Evolutionary conservation across 2,113 vertebrate species (phyloP).

Genomic region (Stictonetta naevosa): DNA sequence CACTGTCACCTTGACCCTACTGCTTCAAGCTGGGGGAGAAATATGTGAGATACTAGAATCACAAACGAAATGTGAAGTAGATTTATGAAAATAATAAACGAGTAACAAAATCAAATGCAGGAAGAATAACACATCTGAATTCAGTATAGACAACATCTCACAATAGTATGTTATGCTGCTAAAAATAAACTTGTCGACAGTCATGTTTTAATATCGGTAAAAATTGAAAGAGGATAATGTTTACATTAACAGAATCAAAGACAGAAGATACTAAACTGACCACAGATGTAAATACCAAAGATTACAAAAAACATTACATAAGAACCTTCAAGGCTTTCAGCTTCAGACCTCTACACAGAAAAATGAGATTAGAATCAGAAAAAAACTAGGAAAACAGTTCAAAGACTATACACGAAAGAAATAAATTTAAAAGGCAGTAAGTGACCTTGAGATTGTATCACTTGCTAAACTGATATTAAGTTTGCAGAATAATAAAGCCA

Average conservation of each 20-base stretch:
- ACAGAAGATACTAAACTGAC: neutral
- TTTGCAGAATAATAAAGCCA: neutral
- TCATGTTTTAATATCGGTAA: fast-evolving
- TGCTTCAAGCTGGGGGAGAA: neutral
- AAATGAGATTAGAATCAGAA: neutral
- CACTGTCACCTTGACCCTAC: neutral
- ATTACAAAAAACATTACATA: neutral
- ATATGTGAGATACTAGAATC: neutral
- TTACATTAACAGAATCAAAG: neutral
- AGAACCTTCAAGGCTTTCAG: neutral
- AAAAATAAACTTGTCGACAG: neutral
- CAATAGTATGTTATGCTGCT: fast-evolving
- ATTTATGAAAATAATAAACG: neutral
- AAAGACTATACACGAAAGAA: neutral
- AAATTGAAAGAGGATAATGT: neutral
- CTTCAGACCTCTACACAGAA: neutral
- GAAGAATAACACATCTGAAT: neutral
- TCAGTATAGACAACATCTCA: neutral
- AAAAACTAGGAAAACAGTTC: neutral
- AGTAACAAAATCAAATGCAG: neutral
- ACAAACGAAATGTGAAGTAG: neutral
- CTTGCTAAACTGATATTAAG: neutral
- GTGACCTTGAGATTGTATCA: neutral
- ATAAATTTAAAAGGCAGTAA: neutral
- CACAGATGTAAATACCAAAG: neutral